Conservation (phyloP, 2,888 invertebrate species). For the Tetropium fuscum region DNA sequence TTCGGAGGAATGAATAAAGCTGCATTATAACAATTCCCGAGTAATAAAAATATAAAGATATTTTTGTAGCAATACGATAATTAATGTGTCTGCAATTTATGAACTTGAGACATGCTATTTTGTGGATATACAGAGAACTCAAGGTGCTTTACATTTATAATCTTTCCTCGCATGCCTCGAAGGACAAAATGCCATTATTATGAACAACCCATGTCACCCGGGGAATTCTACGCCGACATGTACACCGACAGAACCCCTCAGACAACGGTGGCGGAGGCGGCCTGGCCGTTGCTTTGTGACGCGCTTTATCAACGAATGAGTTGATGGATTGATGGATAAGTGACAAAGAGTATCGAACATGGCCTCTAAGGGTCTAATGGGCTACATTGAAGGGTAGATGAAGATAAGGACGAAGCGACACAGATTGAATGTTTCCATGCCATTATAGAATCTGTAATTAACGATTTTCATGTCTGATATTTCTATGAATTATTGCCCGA, state of each 20-base stretch:
- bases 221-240: conserved; percentile 17
- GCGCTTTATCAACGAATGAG: conserved; percentile 12
- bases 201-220: background rate
- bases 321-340: conserved; percentile 24
- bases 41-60: too few relatives aligned
- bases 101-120: background rate
- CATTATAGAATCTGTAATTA: conserved; percentile 16
- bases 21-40: too few relatives aligned
- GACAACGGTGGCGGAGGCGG: background rate
- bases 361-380: conserved; percentile 13
- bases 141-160: background rate
- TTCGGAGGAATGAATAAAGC: too few relatives aligned
- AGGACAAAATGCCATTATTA: conserved; percentile 2
- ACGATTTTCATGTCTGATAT: conserved; percentile 18
- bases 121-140: background rate
- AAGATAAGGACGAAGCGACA: conserved; percentile 19
- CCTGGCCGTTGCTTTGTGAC: conserved; percentile 14
- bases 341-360: conserved; percentile 21
- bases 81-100: too few relatives aligned
- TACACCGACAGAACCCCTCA: conserved; percentile 2
- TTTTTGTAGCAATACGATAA: too few relatives aligned
- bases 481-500: conserved; percentile 5
- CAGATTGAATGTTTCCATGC: conserved; percentile 23
- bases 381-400: conserved; percentile 15
- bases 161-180: background rate